Conservation (phyloP, 1,140 invertebrate species). For the Myzus persicae region DNA sequence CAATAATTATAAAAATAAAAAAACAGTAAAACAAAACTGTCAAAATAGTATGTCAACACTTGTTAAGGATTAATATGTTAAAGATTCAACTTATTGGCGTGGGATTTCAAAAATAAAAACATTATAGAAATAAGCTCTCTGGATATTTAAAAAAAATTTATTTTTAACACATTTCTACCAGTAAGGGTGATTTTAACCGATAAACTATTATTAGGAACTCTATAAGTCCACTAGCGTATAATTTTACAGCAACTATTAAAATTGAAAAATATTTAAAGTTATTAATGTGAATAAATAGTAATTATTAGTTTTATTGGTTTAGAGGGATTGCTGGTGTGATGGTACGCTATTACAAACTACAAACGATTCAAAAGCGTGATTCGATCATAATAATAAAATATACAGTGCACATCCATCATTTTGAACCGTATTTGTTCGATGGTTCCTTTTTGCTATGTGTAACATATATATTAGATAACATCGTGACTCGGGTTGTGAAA, state of each 20-base stretch:
- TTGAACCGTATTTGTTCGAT: background rate
- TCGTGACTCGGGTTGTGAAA: conserved; percentile 4
- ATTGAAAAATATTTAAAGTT: background rate
- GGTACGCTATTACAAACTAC: background rate
- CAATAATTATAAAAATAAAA: background rate
- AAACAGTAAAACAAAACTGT: background rate
- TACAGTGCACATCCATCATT: background rate
- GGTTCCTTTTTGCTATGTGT: background rate
- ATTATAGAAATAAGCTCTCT: background rate
- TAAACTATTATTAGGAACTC: no score
- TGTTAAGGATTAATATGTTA: background rate
- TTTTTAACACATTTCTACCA: background rate
- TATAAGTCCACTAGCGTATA: background rate
- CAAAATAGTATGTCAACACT: background rate
- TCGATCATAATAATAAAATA: background rate
- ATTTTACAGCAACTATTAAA: background rate
- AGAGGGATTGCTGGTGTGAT: background rate
- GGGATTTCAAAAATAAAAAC: background rate
- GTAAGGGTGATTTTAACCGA: background rate
- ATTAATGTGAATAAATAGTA: background rate
- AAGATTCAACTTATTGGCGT: background rate
- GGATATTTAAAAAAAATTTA: no score
- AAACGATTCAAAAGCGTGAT: background rate
- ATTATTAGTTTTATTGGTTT: background rate
- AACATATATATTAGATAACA: background rate